These are phyloP conservation scores for Chloroclysta siterata DNA, from an alignment of 2,888 invertebrate species.

Conservation along the genomic window DNA sequence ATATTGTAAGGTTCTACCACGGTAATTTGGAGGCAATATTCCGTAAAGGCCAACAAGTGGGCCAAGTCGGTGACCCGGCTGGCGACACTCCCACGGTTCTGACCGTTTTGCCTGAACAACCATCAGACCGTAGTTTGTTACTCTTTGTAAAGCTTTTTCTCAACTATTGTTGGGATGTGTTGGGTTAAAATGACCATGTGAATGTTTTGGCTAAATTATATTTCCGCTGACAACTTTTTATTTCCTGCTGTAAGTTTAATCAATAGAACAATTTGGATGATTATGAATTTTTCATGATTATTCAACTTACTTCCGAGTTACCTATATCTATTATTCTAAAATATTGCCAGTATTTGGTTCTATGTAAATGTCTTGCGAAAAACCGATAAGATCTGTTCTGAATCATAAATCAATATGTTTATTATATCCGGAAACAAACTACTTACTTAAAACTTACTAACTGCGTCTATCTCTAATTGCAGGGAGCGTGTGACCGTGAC, in stretches of 20 bases:
- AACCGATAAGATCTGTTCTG: too few species aligned
- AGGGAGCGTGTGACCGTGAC: conserved; percentile 80
- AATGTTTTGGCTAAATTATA: conserved; percentile 35
- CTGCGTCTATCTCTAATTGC: conserved; percentile 34
- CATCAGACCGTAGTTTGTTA: conserved; percentile 18
- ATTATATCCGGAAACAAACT: background rate
- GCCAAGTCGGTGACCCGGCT: conserved; percentile 54
- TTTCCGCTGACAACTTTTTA: conserved; percentile 39
- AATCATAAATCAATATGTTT: background rate
- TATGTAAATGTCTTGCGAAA: too few species aligned
- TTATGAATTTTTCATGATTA: too few species aligned
- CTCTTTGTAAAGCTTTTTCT: conserved; percentile 43
- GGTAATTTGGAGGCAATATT: conserved; percentile 49
- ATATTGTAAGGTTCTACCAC: conserved; percentile 16
- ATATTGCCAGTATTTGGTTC: too few species aligned
- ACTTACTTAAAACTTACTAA: background rate
- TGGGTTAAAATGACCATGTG: conserved; percentile 30
- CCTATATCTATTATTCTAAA: too few species aligned
- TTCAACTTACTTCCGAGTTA: too few species aligned
- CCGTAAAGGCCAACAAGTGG: conserved; percentile 49
- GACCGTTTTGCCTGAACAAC: conserved; percentile 35
- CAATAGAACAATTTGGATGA: too few species aligned
- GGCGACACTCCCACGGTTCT: conserved; percentile 64
- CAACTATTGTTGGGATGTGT: conserved; percentile 46
- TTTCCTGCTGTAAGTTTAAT: background rate